Evolutionary conservation across 2,888 invertebrate genomes (phyloP), one percentile per base, ranked within the genome.

Genomic region (Drosophila paucipuncta): DNA sequence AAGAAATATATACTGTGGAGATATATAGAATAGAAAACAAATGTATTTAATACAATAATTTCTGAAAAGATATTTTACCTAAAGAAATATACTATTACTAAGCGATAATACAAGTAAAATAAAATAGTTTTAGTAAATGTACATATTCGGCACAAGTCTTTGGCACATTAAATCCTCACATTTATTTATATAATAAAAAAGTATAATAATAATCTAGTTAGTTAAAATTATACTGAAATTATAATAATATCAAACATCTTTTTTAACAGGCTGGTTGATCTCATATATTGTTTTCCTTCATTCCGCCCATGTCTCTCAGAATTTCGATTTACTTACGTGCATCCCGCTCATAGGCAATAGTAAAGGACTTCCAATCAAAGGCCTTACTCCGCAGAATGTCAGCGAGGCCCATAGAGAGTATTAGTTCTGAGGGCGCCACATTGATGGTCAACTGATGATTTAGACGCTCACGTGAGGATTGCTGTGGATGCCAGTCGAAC

Each of bases 331-430:
- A 90, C 86, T 82, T 84, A 95, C 97, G 97, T 91, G 96, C 95
- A 91, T 96, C 95, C 91, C 96, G 96, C 93, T 98, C 97, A 92
- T 97, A 98, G 70, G 97, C 95, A 55, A 97, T 96, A 18, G 97
- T 96, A 91, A 97, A 97, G 71, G 95, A 95, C 84, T 95, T 95
- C 98, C 98, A 98, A 83, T 95, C 95, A 92, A 96, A 96, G 6
- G 57, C 59, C 11, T 76, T 80, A 78, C 95, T 95, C 70, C 95
- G 95, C 28, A 98, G 94, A 61, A 97, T 94, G 91, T 96, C 96
- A 7, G 95, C 95, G 85, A 96, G 96, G 18, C 97, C 97, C 92
- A 95, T 92, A n/a, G 96, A 95, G 33, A 97, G 93, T 43, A 95
- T 94, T 22, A 95, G 93, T n/a, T 95, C 94, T 76, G 96, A 94